phyloP scores from a whole-genome alignment of 2,113 vertebrate species.

The Neoarius graeffei region DNA sequence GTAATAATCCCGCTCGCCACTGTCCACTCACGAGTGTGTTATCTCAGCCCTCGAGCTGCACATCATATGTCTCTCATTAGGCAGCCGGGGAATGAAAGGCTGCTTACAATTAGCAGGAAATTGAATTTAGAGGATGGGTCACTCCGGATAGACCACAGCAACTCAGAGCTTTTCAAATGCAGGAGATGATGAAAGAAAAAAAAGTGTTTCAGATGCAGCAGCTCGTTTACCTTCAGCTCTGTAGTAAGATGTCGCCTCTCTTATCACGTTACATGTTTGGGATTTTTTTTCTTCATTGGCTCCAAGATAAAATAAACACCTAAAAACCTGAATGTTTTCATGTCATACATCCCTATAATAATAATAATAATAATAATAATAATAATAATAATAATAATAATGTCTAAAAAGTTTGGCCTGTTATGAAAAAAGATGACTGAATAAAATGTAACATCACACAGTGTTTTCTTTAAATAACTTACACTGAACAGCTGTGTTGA shows the following conservation, averaged over 20 bases:
- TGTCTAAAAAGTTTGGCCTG: background rate
- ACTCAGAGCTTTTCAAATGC: background rate
- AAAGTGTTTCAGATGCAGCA: background rate
- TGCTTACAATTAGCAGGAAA: slow-evolving; percentile 49
- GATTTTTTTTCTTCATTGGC: background rate
- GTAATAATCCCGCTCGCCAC: slow-evolving; percentile 38
- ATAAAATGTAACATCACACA: background rate
- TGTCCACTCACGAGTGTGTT: slow-evolving; percentile 26
- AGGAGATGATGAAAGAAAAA: background rate
- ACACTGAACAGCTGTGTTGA: too few species aligned
- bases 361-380: too few species aligned
- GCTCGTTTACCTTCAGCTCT: background rate
- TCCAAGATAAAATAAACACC: background rate
- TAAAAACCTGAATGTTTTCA: background rate
- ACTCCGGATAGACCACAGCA: slow-evolving; percentile 20
- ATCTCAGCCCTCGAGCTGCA: slow-evolving; percentile 43
- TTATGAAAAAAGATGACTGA: background rate
- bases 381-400: background rate
- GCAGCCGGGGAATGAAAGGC: slow-evolving; percentile 11
- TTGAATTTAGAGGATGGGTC: slow-evolving; percentile 54
- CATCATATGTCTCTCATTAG: slow-evolving; percentile 52
- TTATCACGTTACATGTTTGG: background rate
- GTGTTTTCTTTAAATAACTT: background rate
- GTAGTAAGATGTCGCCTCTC: background rate
- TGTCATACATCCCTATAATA: too few species aligned